Conservation (phyloP, 2,888 invertebrate genomes). For the Athrips mouffetella region DNA sequence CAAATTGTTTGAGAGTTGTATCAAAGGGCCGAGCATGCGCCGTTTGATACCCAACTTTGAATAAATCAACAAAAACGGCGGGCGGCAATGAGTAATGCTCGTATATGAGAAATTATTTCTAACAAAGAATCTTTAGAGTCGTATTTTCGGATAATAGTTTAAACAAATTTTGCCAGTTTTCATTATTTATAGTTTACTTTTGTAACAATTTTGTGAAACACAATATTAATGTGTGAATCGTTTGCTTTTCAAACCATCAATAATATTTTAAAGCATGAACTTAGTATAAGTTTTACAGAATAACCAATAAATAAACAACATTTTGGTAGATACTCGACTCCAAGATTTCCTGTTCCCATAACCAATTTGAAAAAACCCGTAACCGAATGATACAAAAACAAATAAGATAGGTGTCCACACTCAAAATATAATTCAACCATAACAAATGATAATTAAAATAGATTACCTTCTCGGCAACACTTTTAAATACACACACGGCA, state of each 20-base stretch:
- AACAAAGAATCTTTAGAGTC: slow-evolving; percentile 38
- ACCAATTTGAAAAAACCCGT: slow-evolving; percentile 51
- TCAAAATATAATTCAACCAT: slow-evolving; percentile 44
- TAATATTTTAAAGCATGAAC: no score
- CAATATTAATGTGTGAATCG: no score
- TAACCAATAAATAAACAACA: no score
- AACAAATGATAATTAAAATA: slow-evolving; percentile 44
- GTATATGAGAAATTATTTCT: slow-evolving; percentile 49
- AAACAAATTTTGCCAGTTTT: no score
- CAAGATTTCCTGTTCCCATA: slow-evolving; percentile 27
- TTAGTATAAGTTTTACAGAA: no score
- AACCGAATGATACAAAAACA: slow-evolving; percentile 55
- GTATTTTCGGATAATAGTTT: no score
- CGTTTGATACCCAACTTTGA: slow-evolving; percentile 66
- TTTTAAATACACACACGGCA: slow-evolving; percentile 9
- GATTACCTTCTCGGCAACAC: slow-evolving; percentile 24
- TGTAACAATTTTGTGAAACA: no score
- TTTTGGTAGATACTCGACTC: no score
- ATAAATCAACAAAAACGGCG: slow-evolving; percentile 78
- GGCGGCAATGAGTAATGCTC: slow-evolving; percentile 70
- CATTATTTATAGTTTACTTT: no score
- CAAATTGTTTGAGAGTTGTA: slow-evolving; percentile 70
- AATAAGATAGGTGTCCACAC: slow-evolving; percentile 40
- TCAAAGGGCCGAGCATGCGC: slow-evolving; percentile 63
- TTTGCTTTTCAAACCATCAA: no score